These are phyloP conservation scores for Orestias chungarensis DNA, from an alignment of 2,797 vertebrate genomes.

Conservation along the genomic window DNA sequence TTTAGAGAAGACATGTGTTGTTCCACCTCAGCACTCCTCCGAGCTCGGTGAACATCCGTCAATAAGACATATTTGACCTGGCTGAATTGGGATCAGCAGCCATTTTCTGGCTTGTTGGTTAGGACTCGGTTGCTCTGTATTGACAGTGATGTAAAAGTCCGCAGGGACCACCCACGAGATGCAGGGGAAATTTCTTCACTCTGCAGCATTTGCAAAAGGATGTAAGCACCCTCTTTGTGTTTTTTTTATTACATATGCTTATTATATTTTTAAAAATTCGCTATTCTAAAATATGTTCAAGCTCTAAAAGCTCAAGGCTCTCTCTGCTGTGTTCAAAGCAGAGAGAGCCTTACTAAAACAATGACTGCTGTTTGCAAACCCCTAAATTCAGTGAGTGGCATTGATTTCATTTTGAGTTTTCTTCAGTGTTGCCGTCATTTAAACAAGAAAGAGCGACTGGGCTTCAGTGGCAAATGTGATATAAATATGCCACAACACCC, in stretches of 20 bases:
- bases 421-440: slow-evolving; percentile 40
- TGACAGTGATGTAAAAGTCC: slow-evolving; percentile 48
- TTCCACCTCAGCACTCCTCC: slow-evolving; percentile 29
- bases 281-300: slow-evolving; percentile 8
- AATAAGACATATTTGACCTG: slow-evolving; percentile 34
- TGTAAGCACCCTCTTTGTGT: neutral
- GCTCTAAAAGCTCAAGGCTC: no score
- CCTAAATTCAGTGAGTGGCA: slow-evolving; percentile 53
- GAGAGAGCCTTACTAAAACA: slow-evolving; percentile 42
- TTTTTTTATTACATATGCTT: neutral
- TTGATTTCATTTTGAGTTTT: slow-evolving; percentile 54
- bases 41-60: slow-evolving; percentile 37
- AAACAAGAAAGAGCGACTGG: slow-evolving; percentile 40
- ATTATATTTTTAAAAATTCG: neutral
- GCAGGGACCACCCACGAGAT: slow-evolving; percentile 46
- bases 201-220: slow-evolving; percentile 11
- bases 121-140: slow-evolving; percentile 33
- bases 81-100: slow-evolving; percentile 44
- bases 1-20: slow-evolving; percentile 13
- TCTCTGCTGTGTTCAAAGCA: slow-evolving; percentile 26
- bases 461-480: slow-evolving; percentile 25
- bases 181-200: slow-evolving; percentile 7
- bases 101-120: slow-evolving; percentile 37
- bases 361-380: slow-evolving; percentile 42
- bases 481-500: slow-evolving; percentile 35